Evolutionary conservation across 1,140 invertebrate species (phyloP), one percentile per base, ranked within the genome.

Genomic region (Drosophila guanche): DNA sequence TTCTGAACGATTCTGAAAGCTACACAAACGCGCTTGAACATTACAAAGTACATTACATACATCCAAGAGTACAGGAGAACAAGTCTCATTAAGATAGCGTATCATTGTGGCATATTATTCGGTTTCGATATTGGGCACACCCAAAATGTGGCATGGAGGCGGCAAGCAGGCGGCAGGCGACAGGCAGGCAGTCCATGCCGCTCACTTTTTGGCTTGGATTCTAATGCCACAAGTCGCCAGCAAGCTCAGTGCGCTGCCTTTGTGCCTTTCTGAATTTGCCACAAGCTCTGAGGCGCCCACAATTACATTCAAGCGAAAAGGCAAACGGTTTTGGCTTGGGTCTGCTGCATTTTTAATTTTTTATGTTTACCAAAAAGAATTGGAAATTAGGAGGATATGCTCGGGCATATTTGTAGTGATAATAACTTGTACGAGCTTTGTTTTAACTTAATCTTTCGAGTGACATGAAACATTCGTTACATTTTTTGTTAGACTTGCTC

Each of bases 201-300:
- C 12, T 83, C 79, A 83, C 79, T 84, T 83, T 81, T 84, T n/a
- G 56, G 70, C 84, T 83, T 84, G n/a, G 56, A 75, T 83, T 83
- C 60, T 84, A 62, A 70, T 75, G 65, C 41, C 63, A 37, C 3
- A 78, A 73, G 53, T 56, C 52, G 22, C 40, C 53, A 61, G 55
- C 41, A 16, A 50, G 42, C 56, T 69, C 51, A 22, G 23, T 25
- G n/a, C 23, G 27, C 45, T 27, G 46, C 22, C 8, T n/a, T 50
- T 25, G 4, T 68, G 51, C 27, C 42, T 67, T 50, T 68, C 43
- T 68, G 45, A 42, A 27, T 41, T 29, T 40, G 47, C 12, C 54
- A 20, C 33, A 29, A 51, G 40, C 41, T 42, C n/a, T n/a, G n/a
- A n/a, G n/a, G 62, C 66, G 62, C 66, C 66, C 51, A 69, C 66